Percentiles rank a stretch among this genome's conserved stretches.
These are phyloP conservation scores for Drosophila repletoides DNA, from an alignment of 1,140 invertebrate genomes.

Conservation along the genomic window DNA sequence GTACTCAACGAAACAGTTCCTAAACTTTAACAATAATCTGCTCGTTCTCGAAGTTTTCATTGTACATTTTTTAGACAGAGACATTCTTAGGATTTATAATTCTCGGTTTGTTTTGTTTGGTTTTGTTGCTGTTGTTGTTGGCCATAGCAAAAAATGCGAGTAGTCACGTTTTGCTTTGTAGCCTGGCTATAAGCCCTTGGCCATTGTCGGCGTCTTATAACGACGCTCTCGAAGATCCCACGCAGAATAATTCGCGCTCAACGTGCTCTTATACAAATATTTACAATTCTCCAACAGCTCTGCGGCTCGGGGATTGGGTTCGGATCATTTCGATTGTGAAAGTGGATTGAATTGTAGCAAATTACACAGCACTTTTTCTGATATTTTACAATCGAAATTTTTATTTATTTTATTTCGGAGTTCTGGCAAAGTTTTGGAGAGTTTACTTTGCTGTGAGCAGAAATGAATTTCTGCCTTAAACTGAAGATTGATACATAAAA, in stretches of 20 bases:
- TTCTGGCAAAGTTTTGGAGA: no score
- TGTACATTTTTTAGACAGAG: neutral
- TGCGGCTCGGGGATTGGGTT: neutral
- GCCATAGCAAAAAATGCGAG: constrained; percentile 13
- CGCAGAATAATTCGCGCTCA: constrained; percentile 1
- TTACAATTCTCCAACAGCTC: neutral
- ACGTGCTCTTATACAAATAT: constrained; percentile 5
- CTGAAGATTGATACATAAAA: no score
- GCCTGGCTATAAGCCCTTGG: neutral
- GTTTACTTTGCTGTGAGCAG: no score
- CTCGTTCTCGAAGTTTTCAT: no score
- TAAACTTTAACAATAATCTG: no score
- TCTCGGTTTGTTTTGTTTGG: constrained; percentile 5
- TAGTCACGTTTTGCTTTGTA: constrained; percentile 23
- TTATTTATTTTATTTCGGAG: no score
- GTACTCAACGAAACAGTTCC: no score
- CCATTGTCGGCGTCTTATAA: neutral
- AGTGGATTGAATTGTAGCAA: neutral
- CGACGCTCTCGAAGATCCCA: neutral
- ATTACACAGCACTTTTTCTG: neutral
- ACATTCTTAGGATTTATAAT: constrained; percentile 30
- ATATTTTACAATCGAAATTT: no score
- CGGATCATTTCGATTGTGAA: neutral
- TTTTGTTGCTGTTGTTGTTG: no score
- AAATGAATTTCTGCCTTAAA: no score